These are phyloP conservation scores for Gymnobelideus leadbeateri DNA, from an alignment of 2,113 vertebrate species.

Conservation along the genomic window DNA sequence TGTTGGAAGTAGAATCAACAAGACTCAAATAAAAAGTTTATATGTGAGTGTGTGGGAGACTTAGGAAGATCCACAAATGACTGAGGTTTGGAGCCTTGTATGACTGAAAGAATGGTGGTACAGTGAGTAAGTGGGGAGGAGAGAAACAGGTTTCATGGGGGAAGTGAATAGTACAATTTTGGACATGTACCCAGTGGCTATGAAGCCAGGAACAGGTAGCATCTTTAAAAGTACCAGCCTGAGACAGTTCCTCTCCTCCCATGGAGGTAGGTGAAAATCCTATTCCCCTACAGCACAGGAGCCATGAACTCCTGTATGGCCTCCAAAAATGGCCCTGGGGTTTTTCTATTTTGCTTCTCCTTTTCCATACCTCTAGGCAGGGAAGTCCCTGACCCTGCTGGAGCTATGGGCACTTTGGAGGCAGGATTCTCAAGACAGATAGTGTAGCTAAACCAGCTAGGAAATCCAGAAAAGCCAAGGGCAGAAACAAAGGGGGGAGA, in stretches of 20 bases:
- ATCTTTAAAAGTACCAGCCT: not conserved
- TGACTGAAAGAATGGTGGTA: not conserved
- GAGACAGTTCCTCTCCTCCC: too few species aligned
- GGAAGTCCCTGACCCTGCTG: not conserved
- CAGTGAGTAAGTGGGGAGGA: not conserved
- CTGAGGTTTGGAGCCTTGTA: not conserved
- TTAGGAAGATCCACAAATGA: not conserved
- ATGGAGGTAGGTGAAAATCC: not conserved
- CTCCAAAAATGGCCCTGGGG: not conserved
- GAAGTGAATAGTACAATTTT: not conserved
- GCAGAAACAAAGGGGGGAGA: not conserved
- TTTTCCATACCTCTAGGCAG: not conserved
- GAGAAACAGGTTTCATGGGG: not conserved
- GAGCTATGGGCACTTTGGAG: not conserved
- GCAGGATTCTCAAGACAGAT: not conserved
- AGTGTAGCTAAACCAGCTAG: not conserved
- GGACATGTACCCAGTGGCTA: not conserved
- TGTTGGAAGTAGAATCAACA: not conserved
- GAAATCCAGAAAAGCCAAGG: not conserved
- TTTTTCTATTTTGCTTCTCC: not conserved
- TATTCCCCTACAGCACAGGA: not conserved
- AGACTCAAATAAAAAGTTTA: not conserved
- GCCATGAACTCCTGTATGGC: not conserved
- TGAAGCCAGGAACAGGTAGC: not conserved
- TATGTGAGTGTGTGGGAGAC: not conserved